Evolutionary conservation across 2,888 invertebrate species (phyloP).

Genomic region (Iphiclides podalirius): DNA sequence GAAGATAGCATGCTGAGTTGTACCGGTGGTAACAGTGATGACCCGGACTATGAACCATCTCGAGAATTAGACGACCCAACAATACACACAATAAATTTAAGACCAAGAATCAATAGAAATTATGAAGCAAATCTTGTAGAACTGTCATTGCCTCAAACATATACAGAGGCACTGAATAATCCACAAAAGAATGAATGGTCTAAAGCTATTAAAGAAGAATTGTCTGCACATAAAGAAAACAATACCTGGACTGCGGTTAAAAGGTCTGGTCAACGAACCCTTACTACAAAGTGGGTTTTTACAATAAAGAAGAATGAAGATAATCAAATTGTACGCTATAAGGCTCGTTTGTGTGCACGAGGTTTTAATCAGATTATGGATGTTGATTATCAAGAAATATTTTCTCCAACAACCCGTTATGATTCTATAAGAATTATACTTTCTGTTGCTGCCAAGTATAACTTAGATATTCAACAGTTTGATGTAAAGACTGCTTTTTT

Average conservation of each 20-base stretch:
- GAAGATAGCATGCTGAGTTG: no score
- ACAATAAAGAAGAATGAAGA: constrained; percentile 28
- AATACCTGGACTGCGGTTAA: constrained; percentile 30
- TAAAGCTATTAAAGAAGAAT: constrained; percentile 29
- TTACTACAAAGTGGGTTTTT: constrained; percentile 35
- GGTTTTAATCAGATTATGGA: constrained; percentile 29
- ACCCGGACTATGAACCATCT: constrained; percentile 25
- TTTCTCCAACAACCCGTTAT: constrained; percentile 28
- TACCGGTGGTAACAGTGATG: no score
- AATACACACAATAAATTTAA: constrained; percentile 22
- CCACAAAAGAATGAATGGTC: constrained; percentile 25
- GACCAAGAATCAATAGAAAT: constrained; percentile 28
- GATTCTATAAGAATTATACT: constrained; percentile 30
- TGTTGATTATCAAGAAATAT: constrained; percentile 29
- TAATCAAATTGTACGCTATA: constrained; percentile 10
- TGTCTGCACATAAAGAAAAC: constrained; percentile 29
- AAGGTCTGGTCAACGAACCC: constrained; percentile 22
- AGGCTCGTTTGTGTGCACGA: constrained; percentile 30
- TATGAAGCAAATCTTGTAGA: constrained; percentile 33
- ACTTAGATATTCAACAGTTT: constrained; percentile 29
- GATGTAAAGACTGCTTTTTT: constrained; percentile 34
- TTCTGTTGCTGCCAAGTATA: constrained; percentile 25
- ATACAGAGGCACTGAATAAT: constrained; percentile 31
- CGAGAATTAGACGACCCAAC: constrained; percentile 23
- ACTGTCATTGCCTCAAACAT: constrained; percentile 27